Evolutionary conservation across 64 coral and sea anemone species (phyloP).

Genomic region (Exaiptasia diaphana): DNA sequence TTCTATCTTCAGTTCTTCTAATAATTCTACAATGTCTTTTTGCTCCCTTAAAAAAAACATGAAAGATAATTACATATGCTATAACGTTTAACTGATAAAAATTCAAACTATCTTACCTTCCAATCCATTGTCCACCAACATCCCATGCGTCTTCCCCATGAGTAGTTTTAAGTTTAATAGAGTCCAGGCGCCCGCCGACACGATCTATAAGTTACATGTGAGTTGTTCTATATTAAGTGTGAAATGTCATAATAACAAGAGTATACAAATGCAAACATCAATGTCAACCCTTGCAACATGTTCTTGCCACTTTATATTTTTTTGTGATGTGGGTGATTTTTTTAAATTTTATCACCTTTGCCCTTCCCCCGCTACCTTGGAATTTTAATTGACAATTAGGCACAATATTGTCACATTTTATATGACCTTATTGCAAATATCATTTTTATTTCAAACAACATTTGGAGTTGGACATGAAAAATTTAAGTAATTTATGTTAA

Average conservation of each 20-base stretch:
- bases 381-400: too few species aligned
- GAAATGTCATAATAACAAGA: background rate
- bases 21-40: constrained; percentile 54
- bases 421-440: too few species aligned
- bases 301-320: too few species aligned
- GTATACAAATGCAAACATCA: too few species aligned
- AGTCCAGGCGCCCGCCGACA: constrained; percentile 80
- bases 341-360: too few species aligned
- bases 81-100: background rate
- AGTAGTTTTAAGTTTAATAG: constrained; percentile 64
- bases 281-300: too few species aligned
- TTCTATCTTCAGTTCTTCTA: constrained; percentile 80
- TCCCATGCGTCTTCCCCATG: constrained; percentile 85
- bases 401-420: too few species aligned
- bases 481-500: too few species aligned
- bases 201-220: constrained; percentile 68
- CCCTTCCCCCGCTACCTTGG: too few species aligned
- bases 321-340: too few species aligned
- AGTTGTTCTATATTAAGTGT: background rate
- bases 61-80: background rate
- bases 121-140: constrained; percentile 90
- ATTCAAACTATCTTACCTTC: constrained; percentile 21
- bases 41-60: constrained; percentile 36
- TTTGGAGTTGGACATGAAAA: too few species aligned
- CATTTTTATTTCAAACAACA: too few species aligned